These are phyloP conservation scores for Alosa sapidissima DNA, from an alignment of 2,797 vertebrate species.

Conservation along the genomic window DNA sequence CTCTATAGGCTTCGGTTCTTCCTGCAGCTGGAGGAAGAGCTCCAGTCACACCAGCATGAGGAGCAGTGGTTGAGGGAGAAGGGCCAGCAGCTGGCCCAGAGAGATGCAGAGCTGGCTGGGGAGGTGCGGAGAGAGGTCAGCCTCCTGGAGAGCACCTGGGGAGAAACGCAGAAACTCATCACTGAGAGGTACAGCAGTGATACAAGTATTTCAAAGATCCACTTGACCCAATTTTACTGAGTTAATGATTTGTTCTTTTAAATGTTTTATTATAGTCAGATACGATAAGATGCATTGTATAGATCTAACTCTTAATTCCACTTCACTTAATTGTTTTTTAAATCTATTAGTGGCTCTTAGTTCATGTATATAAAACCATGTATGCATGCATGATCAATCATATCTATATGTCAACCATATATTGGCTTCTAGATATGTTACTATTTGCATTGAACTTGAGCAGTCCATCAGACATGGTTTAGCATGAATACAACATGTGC, in stretches of 20 bases:
- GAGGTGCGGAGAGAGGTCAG: constrained; percentile 84
- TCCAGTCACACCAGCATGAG: constrained; percentile 91
- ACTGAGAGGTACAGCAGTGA: constrained; percentile 80
- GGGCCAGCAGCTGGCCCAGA: constrained; percentile 88
- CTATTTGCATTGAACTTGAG: background rate
- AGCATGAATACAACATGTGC: background rate
- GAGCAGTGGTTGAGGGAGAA: constrained; percentile 92
- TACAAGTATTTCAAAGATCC: background rate
- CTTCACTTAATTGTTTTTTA: too few relatives aligned
- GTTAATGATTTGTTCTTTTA: background rate
- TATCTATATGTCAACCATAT: background rate
- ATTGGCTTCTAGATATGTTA: background rate
- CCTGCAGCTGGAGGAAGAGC: constrained; percentile 92
- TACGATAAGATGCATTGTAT: too few relatives aligned
- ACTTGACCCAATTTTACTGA: background rate
- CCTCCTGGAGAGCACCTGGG: constrained; percentile 83
- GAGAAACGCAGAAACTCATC: constrained; percentile 87
- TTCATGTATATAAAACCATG: too few relatives aligned
- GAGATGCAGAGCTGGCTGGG: constrained; percentile 81
- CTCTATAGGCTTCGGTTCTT: constrained; percentile 84
- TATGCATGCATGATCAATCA: background rate
- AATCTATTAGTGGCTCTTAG: too few relatives aligned
- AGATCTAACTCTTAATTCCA: too few relatives aligned
- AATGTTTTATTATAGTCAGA: background rate
- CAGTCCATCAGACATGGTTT: background rate